Base-by-base conservation (phyloP, 1,140 invertebrate species). In the honey bee (Apis mellifera) region DNA sequence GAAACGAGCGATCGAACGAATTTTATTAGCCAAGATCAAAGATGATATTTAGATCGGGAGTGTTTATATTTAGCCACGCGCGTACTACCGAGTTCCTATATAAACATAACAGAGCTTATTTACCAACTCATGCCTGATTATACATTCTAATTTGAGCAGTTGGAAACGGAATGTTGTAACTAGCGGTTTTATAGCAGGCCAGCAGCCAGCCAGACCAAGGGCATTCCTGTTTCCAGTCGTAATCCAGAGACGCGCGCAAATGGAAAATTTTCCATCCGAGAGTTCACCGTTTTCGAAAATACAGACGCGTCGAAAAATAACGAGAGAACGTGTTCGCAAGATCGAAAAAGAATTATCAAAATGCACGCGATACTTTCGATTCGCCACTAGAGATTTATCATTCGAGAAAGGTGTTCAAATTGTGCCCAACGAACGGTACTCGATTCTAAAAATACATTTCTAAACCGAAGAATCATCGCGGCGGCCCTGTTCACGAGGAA, bases 41-140 rank as follows among this genome's bases (percentile, higher is more conserved):
- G 64, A 68, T 65, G 78, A 82, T 86, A 86, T 86, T 86, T 84
- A 84, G 84, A 86, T 82, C 65, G 59, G 57, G 19, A 5, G n/a
- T 26, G 68, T 68, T 71, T 86, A 86, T 84, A 85, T 86, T 86
- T 86, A 84, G 62, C 78, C 26, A 64, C 78, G 77, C 50, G 77
- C 75, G 64, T 73, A 60, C 79, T 66, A 52, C 64, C 26, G 26
- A 48, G 52, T 50, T 57, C 42, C 72, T 48, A 50, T 84, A 75
- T 84, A 84, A 77, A 86, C 78, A 86, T 78, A 86, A 84, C 66
- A 59, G 32, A 52, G 42, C 55, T 57, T 85, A 85, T 82, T 86
- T 85, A 77, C 74, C 59, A 73, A 85, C 57, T 65, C 78, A 21
- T 15, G 21, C 59, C n/a, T n/a, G 52, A 82, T 75, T 68, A 60